Evolutionary conservation across 2,797 vertebrate species (phyloP), one percentile per base, ranked within the genome.

Genomic region (Sternotherus odoratus): DNA sequence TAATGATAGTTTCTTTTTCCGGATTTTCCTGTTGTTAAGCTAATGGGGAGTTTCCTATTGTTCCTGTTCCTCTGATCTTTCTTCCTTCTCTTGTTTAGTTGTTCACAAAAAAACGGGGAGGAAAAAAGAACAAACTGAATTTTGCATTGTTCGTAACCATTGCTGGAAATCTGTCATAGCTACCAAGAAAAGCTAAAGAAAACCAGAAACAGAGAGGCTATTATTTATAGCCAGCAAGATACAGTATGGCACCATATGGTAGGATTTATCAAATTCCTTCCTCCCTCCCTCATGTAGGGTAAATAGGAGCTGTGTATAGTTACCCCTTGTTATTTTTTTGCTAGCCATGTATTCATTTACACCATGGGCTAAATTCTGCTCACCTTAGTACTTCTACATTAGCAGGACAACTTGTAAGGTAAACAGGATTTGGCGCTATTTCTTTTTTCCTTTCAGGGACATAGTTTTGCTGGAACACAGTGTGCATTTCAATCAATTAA

Each of bases 211-310:
- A 96, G 94, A 94, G 95, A 97, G 94, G 96, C 95, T 89, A 94
- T 97, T 97, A 97, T 98, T 97, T 96, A 97, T 94, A 96, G 96
- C 97, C 87, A 79, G 89, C 88, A 86, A 96, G 96, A 89, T 93
- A 90, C 93, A 95, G 94, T 94, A 96, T 96, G 96, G 97, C 96
- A 97, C 97, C 97, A 96, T 95, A 97, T 96, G 97, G 97, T 95
- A 96, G 96, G 97, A 96, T 96, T 96, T 97, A 94, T 95, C 95
- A 90, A 96, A 94, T 97, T 96, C 89, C 83, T 96, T 95, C 82
- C 79, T 89, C 92, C 82, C 79, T 89, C 92, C 95, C 80, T 95
- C 92, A 92, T 87, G 82, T 92, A 87, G 91, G 91, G 95, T 1
- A 3, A 92, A 90, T 46, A 87, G 94, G 26, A 89, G 48, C 93